Conservation (phyloP, 1,140 invertebrate genomes). For the Drosophila pseudoananassae region DNA sequence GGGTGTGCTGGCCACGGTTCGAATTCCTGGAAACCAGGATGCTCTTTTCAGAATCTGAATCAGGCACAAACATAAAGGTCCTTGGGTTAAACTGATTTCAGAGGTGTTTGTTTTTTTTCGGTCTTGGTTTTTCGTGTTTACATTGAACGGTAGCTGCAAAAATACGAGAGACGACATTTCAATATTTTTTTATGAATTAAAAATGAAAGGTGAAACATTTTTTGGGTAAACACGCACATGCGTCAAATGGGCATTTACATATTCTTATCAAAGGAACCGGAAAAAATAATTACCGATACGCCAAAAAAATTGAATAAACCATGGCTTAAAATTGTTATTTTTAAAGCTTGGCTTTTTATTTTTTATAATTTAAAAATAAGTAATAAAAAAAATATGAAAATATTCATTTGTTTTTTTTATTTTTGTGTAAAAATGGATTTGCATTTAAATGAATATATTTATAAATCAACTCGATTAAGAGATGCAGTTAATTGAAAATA, state of each 20-base stretch:
- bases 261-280: neutral
- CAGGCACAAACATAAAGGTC: conserved; percentile 1
- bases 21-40: neutral
- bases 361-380: neutral
- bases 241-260: neutral
- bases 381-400: neutral
- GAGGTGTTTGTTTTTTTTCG: neutral
- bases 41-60: neutral
- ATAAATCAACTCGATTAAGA: neutral
- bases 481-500: neutral
- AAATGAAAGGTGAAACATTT: neutral
- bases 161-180: conserved; percentile 2
- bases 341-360: neutral
- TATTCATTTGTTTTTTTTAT: neutral
- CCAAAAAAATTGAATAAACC: neutral
- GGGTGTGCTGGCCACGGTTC: too few species aligned
- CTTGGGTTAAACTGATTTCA: conserved; percentile 4
- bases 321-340: neutral
- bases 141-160: conserved; percentile 19
- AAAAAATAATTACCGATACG: conserved; percentile 4
- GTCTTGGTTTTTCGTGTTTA: conserved; percentile 13
- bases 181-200: conserved; percentile 8
- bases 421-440: conserved; percentile 7
- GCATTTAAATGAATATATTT: conserved; percentile 9
- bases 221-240: neutral